These are phyloP conservation scores for Leptinotarsa texana DNA, from an alignment of 1,140 invertebrate genomes.

Conservation along the genomic window DNA sequence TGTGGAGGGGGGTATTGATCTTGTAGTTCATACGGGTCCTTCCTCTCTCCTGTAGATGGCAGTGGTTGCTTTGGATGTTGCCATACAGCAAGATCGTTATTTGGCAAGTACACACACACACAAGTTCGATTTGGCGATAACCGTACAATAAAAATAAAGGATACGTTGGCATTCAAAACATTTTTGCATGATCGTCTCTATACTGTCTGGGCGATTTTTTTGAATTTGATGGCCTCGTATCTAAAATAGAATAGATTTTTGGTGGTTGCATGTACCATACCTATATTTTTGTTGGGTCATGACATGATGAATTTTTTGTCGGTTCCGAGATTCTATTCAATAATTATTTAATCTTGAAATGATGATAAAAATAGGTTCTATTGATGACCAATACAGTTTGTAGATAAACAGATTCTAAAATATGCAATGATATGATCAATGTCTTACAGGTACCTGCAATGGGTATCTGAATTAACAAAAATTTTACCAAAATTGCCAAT, in stretches of 20 bases:
- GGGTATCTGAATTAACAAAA: no score
- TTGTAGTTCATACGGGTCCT: not conserved
- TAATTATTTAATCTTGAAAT: no score
- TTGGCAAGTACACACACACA: conserved; percentile 26
- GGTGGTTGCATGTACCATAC: conserved; percentile 37
- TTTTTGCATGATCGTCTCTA: conserved; percentile 30
- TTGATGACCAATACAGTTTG: no score
- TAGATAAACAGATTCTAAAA: no score
- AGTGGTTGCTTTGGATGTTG: conserved; percentile 20
- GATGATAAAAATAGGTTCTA: no score
- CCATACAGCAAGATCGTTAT: conserved; percentile 1
- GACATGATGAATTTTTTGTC: conserved; percentile 1
- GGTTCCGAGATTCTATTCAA: no score
- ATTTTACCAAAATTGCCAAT: no score
- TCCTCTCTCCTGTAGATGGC: conserved; percentile 15
- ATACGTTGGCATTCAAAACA: conserved; percentile 10
- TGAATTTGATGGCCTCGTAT: conserved; percentile 24
- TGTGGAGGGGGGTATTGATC: conserved; percentile 13
- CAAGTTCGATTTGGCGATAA: not conserved
- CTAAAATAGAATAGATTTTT: conserved; percentile 25
- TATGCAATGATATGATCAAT: no score
- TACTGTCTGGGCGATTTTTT: conserved; percentile 34
- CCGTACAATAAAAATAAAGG: not conserved
- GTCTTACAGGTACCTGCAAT: no score
- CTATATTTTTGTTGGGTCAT: conserved; percentile 25